Evolutionary conservation across 1,140 invertebrate species (phyloP), one percentile per base, ranked within the genome.

Genomic region (Drosophila elegans): DNA sequence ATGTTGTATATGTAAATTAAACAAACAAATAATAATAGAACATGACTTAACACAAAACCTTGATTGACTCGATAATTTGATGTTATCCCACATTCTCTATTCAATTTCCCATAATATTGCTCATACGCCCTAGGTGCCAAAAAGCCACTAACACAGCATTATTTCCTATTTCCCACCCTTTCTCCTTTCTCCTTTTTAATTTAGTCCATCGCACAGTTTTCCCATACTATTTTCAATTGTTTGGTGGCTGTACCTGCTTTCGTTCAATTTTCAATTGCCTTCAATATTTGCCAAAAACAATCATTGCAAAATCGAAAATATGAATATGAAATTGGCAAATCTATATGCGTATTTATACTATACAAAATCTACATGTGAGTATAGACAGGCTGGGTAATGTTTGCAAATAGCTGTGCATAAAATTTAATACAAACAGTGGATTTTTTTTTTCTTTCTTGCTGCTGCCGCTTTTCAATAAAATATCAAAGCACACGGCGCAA

Each of bases 211-310:
- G n/a, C 9, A 39, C 45, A 11, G 12, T n/a, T 7, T 48, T 16
- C 27, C n/a, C 25, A 25, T 11, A 10, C 34, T 4, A 25, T 27
- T 57, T 49, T 71, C 64, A 48, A 71, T 71, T 71, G 51, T 69
- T 71, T 27, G 61, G 12, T 25, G 9, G 45, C 56, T 62, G 64
- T 71, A 69, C 64, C 66, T 71, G 68, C 64, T 51, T 71, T 71
- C 38, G 52, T 36, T 71, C 51, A 48, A 71, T 57, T 71, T 57
- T 71, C 68, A 71, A 71, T 71, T 71, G 68, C 68, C 68, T 71
- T 71, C 68, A 71, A 71, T 71, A 71, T 71, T 71, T 71, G 68
- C 68, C 68, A 71, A 71, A 71, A 71, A 71, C 68, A 71, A 71
- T 71, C 68, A 71, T 36, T 56, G 64, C 51, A 36, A 71, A 71